A percentile compares a stretch with the other conserved stretches of the same genome.
phyloP scores from a whole-genome alignment of 35 echinoderm and acorn worm species.

The Hemicentrotus pulcherrimus region DNA sequence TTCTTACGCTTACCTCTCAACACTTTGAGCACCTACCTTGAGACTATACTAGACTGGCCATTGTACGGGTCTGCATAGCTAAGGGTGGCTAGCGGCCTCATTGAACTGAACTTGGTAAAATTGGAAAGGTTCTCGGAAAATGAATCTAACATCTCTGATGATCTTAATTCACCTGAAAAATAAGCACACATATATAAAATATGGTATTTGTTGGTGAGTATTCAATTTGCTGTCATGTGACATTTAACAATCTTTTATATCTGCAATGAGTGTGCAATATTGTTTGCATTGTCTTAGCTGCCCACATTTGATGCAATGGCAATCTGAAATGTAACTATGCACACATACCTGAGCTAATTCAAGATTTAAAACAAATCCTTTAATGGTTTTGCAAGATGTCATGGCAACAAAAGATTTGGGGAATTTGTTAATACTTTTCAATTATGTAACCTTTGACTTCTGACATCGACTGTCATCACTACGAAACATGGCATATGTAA shows the following conservation, averaged over 20 bases:
- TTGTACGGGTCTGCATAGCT: slow-evolving; percentile 99
- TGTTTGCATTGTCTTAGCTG: no score
- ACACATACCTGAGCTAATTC: no score
- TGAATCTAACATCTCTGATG: slow-evolving; percentile 80
- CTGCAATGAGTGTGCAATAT: no score
- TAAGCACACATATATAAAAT: background rate
- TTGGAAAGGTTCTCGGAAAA: slow-evolving; percentile 94
- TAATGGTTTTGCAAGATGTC: no score
- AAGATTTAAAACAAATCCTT: no score
- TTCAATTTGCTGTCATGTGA: background rate
- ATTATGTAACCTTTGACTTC: background rate
- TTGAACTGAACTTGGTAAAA: slow-evolving; percentile 92
- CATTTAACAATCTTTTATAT: background rate
- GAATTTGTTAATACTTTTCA: background rate
- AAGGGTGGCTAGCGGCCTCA: slow-evolving; percentile 89
- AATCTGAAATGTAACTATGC: no score
- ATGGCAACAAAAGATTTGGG: background rate
- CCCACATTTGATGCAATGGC: no score
- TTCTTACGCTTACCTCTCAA: no score
- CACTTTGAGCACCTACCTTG: slow-evolving; percentile 74
- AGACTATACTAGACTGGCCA: slow-evolving; percentile 96
- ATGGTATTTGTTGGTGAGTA: background rate
- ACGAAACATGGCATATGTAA: no score
- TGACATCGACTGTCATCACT: background rate
- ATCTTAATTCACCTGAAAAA: slow-evolving; percentile 76